Conservation (phyloP, 2,888 invertebrate species). For the Rotaria magnacalcarata region DNA sequence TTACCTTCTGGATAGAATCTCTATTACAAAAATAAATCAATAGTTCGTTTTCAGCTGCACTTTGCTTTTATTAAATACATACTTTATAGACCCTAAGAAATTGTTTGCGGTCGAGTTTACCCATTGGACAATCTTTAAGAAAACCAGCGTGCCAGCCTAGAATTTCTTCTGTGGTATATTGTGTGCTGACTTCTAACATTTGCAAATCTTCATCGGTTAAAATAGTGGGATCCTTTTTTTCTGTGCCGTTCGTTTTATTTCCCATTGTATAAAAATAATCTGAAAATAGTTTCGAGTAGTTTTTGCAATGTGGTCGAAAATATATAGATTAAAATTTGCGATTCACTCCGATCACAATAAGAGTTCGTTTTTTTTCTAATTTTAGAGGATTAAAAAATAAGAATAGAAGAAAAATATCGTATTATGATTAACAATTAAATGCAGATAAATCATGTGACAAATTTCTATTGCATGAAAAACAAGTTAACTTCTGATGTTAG, state of each 20-base stretch:
- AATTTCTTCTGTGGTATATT: conserved; percentile 94
- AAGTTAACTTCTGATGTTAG: no score
- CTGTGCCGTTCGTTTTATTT: conserved; percentile 5
- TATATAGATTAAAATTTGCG: no score
- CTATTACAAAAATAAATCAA: not conserved
- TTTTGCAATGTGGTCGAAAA: no score
- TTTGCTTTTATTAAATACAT: not conserved
- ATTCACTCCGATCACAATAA: no score
- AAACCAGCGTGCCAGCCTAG: conserved; percentile 97
- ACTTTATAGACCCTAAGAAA: conserved; percentile 95
- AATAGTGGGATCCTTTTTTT: not conserved
- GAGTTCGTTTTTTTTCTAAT: no score
- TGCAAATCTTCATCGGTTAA: conserved; percentile 74
- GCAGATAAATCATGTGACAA: no score
- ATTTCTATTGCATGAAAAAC: no score
- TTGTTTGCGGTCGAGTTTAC: conserved; percentile 90
- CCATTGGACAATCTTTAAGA: conserved; percentile 92
- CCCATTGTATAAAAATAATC: not conserved
- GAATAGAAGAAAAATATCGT: no score
- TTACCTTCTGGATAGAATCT: conserved; percentile 93
- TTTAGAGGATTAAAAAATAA: no score
- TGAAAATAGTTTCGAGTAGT: not conserved
- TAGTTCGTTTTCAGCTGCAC: no score
- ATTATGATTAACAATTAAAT: no score
- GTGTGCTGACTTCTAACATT: conserved; percentile 90